Evolutionary conservation across 1,140 invertebrate genomes (phyloP).

Genomic region (Drosophila kanapiae): DNA sequence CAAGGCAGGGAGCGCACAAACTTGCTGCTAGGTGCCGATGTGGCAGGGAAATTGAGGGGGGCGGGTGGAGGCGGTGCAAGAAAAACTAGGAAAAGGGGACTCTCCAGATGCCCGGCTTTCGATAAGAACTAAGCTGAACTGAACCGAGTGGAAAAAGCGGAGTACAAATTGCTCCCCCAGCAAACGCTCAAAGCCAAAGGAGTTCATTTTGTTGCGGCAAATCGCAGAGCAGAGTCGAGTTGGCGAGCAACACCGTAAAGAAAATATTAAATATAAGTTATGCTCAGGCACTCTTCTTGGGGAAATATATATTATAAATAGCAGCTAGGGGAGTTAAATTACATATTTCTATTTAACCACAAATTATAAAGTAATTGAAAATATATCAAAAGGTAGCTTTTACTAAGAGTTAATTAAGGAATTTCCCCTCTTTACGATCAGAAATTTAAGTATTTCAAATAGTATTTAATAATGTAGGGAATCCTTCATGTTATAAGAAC

Average conservation of each 20-base stretch:
- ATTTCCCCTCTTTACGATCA: neutral
- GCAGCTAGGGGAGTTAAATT: neutral
- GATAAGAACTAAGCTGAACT: slow-evolving; percentile 57
- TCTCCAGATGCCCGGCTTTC: slow-evolving; percentile 64
- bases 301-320: neutral
- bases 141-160: slow-evolving; percentile 34
- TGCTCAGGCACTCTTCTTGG: neutral
- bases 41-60: slow-evolving; percentile 9
- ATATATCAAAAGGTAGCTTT: neutral
- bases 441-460: no score
- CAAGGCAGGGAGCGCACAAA: slow-evolving; percentile 40
- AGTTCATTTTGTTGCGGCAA: slow-evolving; percentile 48
- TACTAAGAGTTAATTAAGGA: neutral
- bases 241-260: slow-evolving; percentile 7
- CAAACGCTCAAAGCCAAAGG: slow-evolving; percentile 37
- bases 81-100: slow-evolving; percentile 27
- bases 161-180: slow-evolving; percentile 65
- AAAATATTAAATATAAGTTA: slow-evolving; percentile 21
- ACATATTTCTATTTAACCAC: neutral
- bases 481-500: no score
- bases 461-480: neutral
- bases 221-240: slow-evolving; percentile 4
- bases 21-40: slow-evolving; percentile 46
- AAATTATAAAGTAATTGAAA: neutral
- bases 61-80: no score